phyloP scores from a whole-genome alignment of 53 echinoderm and acorn worm species.

The Arbacia lixula region DNA sequence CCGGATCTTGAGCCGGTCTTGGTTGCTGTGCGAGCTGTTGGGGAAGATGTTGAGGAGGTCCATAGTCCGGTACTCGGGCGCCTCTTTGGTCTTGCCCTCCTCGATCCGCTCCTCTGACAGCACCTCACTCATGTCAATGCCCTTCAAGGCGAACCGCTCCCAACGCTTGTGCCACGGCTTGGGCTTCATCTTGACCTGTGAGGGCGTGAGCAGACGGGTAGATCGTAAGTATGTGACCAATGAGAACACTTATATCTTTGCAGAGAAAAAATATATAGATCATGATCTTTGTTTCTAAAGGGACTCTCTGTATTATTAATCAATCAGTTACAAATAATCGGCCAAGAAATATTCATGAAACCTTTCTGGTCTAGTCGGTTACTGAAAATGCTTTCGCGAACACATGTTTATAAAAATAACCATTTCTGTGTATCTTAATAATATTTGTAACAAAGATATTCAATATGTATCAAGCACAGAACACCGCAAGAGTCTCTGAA shows the following conservation, averaged over 20 bases:
- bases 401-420: no score
- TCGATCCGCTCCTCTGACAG: slow-evolving; percentile 63
- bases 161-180: slow-evolving; percentile 90
- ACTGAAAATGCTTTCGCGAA: no score
- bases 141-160: slow-evolving; percentile 82
- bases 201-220: no score
- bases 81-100: slow-evolving; percentile 59
- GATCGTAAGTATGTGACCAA: no score
- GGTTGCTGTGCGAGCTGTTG: slow-evolving; percentile 68
- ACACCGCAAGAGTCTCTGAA: no score
- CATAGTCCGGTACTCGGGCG: slow-evolving; percentile 75
- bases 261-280: not conserved
- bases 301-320: not conserved
- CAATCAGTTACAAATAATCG: not conserved
- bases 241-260: no score
- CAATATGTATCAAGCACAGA: no score
- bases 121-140: slow-evolving; percentile 71
- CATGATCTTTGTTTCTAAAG: not conserved
- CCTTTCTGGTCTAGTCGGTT: no score
- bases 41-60: slow-evolving; percentile 73
- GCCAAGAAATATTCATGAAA: no score
- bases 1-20: slow-evolving; percentile 59
- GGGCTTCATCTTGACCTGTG: slow-evolving; percentile 91
- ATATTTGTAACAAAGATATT: no score
- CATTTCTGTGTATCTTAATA: no score